Conservation (phyloP, 2,113 vertebrate species). For the Todiramphus saurophagus region DNA sequence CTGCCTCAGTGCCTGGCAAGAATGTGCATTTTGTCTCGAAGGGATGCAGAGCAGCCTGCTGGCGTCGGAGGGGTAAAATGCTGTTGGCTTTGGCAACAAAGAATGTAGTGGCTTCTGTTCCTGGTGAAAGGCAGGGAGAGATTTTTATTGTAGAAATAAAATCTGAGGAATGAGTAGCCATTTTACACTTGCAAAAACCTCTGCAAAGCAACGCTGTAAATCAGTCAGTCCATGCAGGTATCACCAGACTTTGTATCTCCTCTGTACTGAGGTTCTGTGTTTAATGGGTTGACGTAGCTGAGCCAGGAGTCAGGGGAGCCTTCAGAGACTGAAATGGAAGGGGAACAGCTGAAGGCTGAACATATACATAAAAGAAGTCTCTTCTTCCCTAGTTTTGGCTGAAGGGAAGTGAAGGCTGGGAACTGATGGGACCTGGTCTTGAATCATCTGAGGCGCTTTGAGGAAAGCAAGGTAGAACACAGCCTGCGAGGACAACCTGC, state of each 20-base stretch:
- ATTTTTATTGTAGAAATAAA: not conserved
- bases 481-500: not conserved
- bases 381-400: not conserved
- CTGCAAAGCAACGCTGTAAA: not conserved
- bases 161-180: not conserved
- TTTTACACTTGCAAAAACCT: not conserved
- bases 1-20: not conserved
- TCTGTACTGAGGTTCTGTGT: not conserved
- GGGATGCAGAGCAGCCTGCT: not conserved
- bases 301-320: not conserved
- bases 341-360: not conserved
- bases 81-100: not conserved
- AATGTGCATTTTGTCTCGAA: not conserved
- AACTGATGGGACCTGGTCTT: not conserved
- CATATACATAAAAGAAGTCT: not conserved
- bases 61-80: not conserved
- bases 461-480: not conserved
- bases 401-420: not conserved
- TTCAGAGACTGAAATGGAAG: not conserved
- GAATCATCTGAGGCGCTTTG: not conserved
- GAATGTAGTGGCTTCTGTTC: not conserved
- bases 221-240: accelerated
- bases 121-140: not conserved
- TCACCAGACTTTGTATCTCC: not conserved
- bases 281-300: not conserved